Conservation (phyloP, 2,888 invertebrate genomes). For the Deilephila porcellus region DNA sequence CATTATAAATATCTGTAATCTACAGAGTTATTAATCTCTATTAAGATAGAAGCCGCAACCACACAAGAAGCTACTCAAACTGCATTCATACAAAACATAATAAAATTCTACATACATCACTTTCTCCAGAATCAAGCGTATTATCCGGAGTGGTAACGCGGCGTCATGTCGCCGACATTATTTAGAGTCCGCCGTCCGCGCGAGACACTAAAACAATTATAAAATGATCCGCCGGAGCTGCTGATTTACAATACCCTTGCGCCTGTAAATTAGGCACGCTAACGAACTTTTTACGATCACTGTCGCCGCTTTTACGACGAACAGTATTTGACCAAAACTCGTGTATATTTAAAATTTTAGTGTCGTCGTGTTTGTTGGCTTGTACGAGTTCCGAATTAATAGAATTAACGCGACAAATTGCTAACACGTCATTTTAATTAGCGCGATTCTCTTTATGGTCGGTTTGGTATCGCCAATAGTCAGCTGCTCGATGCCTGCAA, state of each 20-base stretch:
- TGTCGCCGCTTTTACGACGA: constrained; percentile 50
- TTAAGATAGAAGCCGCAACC: too few species aligned
- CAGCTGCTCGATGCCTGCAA: not conserved
- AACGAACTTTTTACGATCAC: constrained; percentile 70
- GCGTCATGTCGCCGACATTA: constrained; percentile 25
- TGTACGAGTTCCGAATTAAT: constrained; percentile 9
- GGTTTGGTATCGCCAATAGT: not conserved
- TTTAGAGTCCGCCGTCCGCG: constrained; percentile 36
- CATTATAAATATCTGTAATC: too few species aligned
- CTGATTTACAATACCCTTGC: constrained; percentile 66
- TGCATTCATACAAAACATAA: too few species aligned
- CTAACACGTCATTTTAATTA: constrained; percentile 8
- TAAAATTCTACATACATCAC: not conserved
- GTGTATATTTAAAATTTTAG: constrained; percentile 20
- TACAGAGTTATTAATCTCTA: too few species aligned
- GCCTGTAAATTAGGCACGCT: constrained; percentile 63
- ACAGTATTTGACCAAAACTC: constrained; percentile 24
- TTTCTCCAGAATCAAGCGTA: not conserved
- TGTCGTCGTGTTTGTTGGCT: constrained; percentile 11
- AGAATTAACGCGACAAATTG: constrained; percentile 19
- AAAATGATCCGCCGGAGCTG: constrained; percentile 35
- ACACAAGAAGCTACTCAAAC: too few species aligned
- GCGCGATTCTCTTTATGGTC: not conserved
- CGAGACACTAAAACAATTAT: constrained; percentile 45
- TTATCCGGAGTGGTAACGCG: not conserved